A percentile compares a stretch with the other conserved stretches of the same genome.
These are phyloP conservation scores for Eurosta solidaginis DNA, from an alignment of 1,140 invertebrate species.

Conservation along the genomic window DNA sequence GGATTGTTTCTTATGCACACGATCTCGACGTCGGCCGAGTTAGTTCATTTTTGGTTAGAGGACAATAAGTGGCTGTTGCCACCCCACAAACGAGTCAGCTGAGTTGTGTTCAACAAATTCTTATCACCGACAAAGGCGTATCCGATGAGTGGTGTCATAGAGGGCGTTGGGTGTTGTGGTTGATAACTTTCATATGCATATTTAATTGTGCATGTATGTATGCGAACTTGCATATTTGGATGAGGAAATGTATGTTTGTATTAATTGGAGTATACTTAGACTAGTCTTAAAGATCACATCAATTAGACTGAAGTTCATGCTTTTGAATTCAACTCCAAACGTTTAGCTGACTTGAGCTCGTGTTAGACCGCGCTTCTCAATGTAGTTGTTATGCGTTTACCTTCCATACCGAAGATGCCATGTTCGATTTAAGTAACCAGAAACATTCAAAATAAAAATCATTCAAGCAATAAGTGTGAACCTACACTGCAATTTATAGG, in stretches of 20 bases:
- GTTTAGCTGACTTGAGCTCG: too few relatives aligned
- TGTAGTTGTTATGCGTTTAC: too few relatives aligned
- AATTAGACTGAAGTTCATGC: too few relatives aligned
- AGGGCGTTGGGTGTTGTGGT: not conserved
- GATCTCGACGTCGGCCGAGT: not conserved
- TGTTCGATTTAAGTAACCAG: too few relatives aligned
- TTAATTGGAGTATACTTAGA: not conserved
- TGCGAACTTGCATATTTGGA: not conserved
- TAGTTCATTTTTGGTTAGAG: not conserved
- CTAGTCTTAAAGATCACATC: not conserved
- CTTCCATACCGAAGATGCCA: too few relatives aligned
- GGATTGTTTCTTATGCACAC: not conserved
- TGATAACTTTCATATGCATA: not conserved
- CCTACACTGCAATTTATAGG: too few relatives aligned
- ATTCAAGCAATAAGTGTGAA: too few relatives aligned
- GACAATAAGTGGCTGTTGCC: not conserved
- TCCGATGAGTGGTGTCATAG: not conserved
- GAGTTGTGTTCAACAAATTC: constrained; percentile 8
- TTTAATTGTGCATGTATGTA: not conserved
- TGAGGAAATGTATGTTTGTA: not conserved
- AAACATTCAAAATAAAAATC: too few relatives aligned
- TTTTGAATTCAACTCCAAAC: too few relatives aligned
- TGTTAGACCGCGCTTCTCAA: too few relatives aligned
- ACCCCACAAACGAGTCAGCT: not conserved
- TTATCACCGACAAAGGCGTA: constrained; percentile 1